Base-by-base conservation (phyloP, 2,113 vertebrate genomes). In the Perccottus glenii region DNA sequence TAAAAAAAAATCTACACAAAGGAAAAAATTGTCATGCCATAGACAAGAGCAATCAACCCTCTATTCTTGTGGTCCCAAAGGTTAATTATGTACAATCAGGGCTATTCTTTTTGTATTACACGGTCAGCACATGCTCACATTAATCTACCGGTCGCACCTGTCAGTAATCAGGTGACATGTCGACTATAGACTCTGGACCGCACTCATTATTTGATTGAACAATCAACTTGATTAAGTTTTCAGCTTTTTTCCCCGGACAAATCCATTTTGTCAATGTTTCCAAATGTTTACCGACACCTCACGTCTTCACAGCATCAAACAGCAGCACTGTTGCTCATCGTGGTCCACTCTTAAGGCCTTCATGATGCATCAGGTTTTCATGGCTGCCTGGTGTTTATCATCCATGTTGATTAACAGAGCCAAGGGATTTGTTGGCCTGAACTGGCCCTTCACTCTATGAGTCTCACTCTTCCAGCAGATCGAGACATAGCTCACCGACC, bases 381-480 rank as follows among this genome's bases (percentile, higher is more conserved):
- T 44, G 53, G 27, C 49, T 70, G 14, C 11, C 14, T 67, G 65
- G 42, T 81, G 75, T 86, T 85, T 77, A 62, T 71, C 32, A n/a
- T 75, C 62, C 19, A 6, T 48, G 49, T 45, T 73, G 74, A 86
- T 89, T 75, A 83, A 58, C 55, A 55, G 53, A 66, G 61, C 77
- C 48, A 33, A 48, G 80, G 74, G 77, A 78, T 58, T 83, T 67
- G 44, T 38, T 55, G 12, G 64, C 71, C 70, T 74, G 66, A 40
- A 60, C 66, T 75, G 64, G 65, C 61, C 58, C 38, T 51, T 78
- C 57, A 47, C 27, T 74, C 62, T 73, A 60, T 64, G 60, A 56
- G 62, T 56, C 72, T 47, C 36, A 14, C 60, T 74, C 61, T 77
- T 73, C 16, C 59, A 15, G 40, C 63, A 15, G 50, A 57, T 70